Conservation (phyloP, 2,888 invertebrate genomes). For the Polydesmus complanatus region DNA sequence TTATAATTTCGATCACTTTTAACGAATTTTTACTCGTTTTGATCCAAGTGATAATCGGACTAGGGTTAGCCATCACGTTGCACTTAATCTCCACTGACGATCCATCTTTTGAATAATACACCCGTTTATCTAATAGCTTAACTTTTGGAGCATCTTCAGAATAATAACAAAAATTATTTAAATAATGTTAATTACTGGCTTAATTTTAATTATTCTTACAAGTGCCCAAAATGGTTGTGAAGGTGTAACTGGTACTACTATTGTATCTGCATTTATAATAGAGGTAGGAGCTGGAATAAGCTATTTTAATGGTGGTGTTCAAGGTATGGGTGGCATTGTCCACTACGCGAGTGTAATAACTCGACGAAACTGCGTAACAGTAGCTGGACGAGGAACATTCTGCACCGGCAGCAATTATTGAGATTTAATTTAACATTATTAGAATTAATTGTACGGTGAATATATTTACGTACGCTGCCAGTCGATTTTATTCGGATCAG, state of each 20-base stretch:
- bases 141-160: background rate
- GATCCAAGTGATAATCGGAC: background rate
- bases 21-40: background rate
- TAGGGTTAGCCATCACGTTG: background rate
- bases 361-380: background rate
- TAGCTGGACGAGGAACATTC: background rate
- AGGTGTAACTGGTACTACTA: background rate
- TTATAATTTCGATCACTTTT: too few relatives aligned
- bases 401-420: too few relatives aligned
- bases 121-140: background rate
- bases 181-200: too few relatives aligned
- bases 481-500: background rate
- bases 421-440: too few relatives aligned
- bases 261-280: background rate
- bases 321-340: background rate
- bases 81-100: background rate
- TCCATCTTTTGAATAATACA: background rate
- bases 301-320: background rate
- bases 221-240: background rate
- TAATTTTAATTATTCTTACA: background rate
- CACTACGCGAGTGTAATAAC: background rate
- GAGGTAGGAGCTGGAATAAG: background rate
- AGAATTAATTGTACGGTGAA: background rate
- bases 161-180: background rate
- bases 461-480: background rate